Percentiles rank a stretch among this genome's conserved stretches.
Evolutionary conservation across 2,113 vertebrate genomes (phyloP).

Genomic region (Puffinus mauretanicus): DNA sequence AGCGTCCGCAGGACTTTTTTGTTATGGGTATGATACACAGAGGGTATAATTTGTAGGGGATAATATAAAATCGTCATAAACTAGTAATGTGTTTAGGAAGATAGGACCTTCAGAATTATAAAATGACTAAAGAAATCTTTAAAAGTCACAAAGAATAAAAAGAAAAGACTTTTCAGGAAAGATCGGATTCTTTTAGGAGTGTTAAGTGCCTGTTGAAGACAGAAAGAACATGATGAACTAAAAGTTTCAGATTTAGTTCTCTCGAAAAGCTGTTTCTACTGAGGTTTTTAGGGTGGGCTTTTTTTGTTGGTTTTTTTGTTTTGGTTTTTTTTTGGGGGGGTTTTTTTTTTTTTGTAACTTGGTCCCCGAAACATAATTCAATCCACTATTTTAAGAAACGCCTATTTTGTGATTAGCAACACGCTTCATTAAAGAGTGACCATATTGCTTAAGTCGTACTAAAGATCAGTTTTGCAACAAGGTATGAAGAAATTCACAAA

Average conservation of each 20-base stretch:
- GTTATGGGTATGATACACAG: not conserved
- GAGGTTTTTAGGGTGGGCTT: not conserved
- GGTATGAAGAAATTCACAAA: not conserved
- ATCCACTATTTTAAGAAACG: not conserved
- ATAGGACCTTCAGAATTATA: not conserved
- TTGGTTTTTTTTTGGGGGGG: too few species aligned
- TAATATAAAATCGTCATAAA: not conserved
- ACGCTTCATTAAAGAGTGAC: not conserved
- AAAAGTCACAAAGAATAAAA: not conserved
- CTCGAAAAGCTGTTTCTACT: not conserved
- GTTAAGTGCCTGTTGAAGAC: not conserved
- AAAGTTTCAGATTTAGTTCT: not conserved
- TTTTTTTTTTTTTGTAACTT: not conserved
- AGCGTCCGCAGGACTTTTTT: not conserved
- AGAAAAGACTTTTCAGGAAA: not conserved
- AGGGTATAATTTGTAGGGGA: not conserved
- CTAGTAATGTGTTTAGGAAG: not conserved
- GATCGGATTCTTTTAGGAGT: not conserved
- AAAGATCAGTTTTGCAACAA: conserved; percentile 23
- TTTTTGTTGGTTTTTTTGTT: not conserved
- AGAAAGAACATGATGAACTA: not conserved
- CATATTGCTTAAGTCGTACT: not conserved
- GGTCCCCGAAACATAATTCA: not conserved
- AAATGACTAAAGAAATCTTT: not conserved
- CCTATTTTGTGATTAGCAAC: not conserved